phyloP scores from a whole-genome alignment of 1,140 invertebrate genomes.

The Macrocentrus cingulum region DNA sequence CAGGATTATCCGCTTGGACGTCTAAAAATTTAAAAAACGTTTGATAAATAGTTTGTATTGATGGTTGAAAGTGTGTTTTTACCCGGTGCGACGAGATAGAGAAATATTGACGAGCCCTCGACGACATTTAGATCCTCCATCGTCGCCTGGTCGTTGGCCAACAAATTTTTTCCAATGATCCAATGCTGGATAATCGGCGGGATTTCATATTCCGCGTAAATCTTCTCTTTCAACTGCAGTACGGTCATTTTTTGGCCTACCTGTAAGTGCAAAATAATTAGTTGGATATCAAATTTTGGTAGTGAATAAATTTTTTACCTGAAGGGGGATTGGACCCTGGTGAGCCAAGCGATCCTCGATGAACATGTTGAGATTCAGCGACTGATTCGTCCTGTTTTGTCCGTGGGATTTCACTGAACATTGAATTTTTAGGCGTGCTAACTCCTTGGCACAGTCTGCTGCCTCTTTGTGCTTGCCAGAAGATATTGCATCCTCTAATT shows the following conservation, averaged over 20 bases:
- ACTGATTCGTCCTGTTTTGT: constrained; percentile 50
- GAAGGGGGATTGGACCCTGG: constrained; percentile 71
- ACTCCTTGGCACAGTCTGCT: constrained; percentile 68
- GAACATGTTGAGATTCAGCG: constrained; percentile 72
- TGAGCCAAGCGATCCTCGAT: constrained; percentile 76
- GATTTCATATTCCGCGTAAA: constrained; percentile 70
- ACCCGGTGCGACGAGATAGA: constrained; percentile 70
- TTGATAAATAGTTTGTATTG: neutral
- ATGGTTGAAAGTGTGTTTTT: constrained; percentile 20
- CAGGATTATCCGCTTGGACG: constrained; percentile 11
- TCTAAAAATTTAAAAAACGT: constrained; percentile 26
- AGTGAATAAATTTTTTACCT: constrained; percentile 52
- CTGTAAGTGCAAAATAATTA: no score
- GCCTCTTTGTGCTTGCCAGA: constrained; percentile 69
- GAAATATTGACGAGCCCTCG: constrained; percentile 65
- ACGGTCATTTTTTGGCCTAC: no score
- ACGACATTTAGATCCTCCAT: constrained; percentile 60
- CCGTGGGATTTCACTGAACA: constrained; percentile 67
- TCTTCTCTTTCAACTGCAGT: constrained; percentile 67
- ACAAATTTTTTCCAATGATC: constrained; percentile 75
- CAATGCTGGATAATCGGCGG: constrained; percentile 73
- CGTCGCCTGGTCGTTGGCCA: constrained; percentile 63
- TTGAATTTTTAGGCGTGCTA: constrained; percentile 69
- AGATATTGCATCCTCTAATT: constrained; percentile 70
- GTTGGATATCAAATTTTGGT: no score